Base-by-base conservation (phyloP, 2,797 vertebrate species). In the Gouania willdenowi region DNA sequence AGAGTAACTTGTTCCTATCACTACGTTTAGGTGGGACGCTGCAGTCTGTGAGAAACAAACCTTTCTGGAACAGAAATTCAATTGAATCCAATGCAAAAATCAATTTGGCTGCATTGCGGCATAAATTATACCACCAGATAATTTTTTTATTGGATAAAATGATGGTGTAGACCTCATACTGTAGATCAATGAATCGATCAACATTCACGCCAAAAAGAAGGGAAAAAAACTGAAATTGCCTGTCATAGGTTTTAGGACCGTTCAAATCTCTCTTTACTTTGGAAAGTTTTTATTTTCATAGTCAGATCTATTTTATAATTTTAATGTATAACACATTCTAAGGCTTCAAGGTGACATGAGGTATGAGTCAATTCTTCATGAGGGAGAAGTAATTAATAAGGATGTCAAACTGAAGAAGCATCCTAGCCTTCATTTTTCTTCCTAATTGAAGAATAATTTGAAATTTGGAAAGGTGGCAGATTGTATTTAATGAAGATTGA, bases 371-470 rank as follows among this genome's bases (percentile, higher is more conserved):
- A 73, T 85, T 79, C 75, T 67, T 87, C 77, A 77, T 74, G 71
- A 57, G 70, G 66, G 62, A 70, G 76, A 66, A 66, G 66, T 79
- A 78, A 88, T 89, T 89, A 87, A 90, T 89, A 82, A 87, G 71
- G 53, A 83, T 78, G 83, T 88, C 84, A 87, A 55, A 81, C 68
- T 60, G 65, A 31, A 47, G 75, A 71, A 79, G 75, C 75, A 77
- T 82, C 83, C 71, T 60, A 46, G 60, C 60, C 75, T 75, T 82
- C 67, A 86, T 88, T 88, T 84, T 73, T 86, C 81, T 81, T 79
- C 70, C 68, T 89, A 88, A 88, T 87, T 83, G 83, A 66, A 61
- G 74, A 80, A 81, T 88, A 75, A 88, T 88, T 86, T 82, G 57
- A 66, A 80, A 82, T 83, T 87, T 82, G 62, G 83, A 89, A 66